phyloP scores from a whole-genome alignment of 2,888 invertebrate genomes.

The Drosophila acutilabella region DNA sequence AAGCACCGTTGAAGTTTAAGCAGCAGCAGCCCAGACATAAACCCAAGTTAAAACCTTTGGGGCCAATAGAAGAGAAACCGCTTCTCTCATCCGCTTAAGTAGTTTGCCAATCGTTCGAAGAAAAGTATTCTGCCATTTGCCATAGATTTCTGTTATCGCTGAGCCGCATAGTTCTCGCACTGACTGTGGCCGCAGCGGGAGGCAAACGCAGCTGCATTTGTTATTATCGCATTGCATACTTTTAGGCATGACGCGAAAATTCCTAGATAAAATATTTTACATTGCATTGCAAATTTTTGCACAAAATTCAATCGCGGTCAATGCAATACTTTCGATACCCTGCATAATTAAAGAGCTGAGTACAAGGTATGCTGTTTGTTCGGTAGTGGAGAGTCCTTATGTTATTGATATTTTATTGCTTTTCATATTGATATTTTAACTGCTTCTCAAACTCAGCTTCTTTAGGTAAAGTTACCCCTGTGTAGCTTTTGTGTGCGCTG shows the following conservation, averaged over 20 bases:
- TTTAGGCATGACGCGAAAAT: conserved; percentile 60
- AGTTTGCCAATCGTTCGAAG: conserved; percentile 60
- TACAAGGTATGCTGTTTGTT: background rate
- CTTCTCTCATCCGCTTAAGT: conserved; percentile 34
- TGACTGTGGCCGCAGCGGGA: conserved; percentile 18
- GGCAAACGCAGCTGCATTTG: conserved; percentile 40
- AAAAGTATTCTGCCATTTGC: conserved; percentile 53
- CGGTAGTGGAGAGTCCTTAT: too few species aligned
- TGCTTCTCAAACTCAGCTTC: background rate
- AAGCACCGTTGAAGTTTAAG: conserved; percentile 54
- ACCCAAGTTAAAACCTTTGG: conserved; percentile 17
- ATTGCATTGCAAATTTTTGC: conserved; percentile 28
- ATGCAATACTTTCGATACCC: conserved; percentile 9
- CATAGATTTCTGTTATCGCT: conserved; percentile 70
- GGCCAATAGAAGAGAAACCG: conserved; percentile 14
- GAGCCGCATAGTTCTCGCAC: conserved; percentile 49
- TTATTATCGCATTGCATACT: conserved; percentile 69
- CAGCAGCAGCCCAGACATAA: conserved; percentile 29
- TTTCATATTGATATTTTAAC: background rate
- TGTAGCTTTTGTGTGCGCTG: background rate
- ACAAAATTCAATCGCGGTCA: conserved; percentile 19
- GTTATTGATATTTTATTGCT: too few species aligned
- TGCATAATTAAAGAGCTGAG: background rate
- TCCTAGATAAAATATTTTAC: conserved; percentile 33
- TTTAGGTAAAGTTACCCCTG: background rate